Percentiles rank a stretch among this genome's conserved stretches.
Evolutionary conservation across 1,140 invertebrate genomes (phyloP).

Genomic region (Pteromalus puparum): DNA sequence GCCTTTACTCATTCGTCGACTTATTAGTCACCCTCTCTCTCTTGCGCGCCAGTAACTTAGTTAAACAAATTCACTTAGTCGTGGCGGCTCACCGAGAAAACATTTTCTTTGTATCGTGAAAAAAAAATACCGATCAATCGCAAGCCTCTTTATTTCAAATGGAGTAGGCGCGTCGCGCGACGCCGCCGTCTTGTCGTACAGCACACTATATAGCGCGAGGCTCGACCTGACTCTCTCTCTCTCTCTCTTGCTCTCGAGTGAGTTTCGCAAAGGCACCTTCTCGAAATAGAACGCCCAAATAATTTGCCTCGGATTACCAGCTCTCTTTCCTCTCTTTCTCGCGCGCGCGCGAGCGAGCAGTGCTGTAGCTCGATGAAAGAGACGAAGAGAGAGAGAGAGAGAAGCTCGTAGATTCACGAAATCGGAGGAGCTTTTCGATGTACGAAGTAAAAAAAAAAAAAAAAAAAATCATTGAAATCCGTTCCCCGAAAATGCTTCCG

Average conservation of each 20-base stretch:
- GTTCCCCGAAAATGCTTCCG: too few relatives aligned
- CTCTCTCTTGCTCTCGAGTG: slow-evolving; percentile 38
- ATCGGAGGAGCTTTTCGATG: background rate
- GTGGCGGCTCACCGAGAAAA: background rate
- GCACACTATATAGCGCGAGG: slow-evolving; percentile 54
- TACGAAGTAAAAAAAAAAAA: background rate
- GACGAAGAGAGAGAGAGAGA: background rate
- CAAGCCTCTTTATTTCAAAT: slow-evolving; percentile 28
- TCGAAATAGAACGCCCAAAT: slow-evolving; percentile 76
- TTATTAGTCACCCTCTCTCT: background rate
- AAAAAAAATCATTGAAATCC: too few relatives aligned
- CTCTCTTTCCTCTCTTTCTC: slow-evolving; percentile 47
- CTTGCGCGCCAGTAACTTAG: background rate
- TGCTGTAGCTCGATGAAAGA: slow-evolving; percentile 16
- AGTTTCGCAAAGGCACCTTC: slow-evolving; percentile 76
- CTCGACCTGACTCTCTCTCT: slow-evolving; percentile 62
- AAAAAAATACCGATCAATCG: slow-evolving; percentile 7
- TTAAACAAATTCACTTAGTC: slow-evolving; percentile 16
- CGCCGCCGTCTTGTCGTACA: slow-evolving; percentile 41
- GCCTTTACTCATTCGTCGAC: background rate
- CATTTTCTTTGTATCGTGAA: background rate
- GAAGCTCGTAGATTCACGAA: slow-evolving; percentile 9
- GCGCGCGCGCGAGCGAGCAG: background rate
- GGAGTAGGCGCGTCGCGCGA: slow-evolving; percentile 40
- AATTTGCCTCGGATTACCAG: slow-evolving; percentile 75